Evolutionary conservation across 2,888 invertebrate genomes (phyloP), one percentile per base, ranked within the genome.

Genomic region (Acleris holmiana): DNA sequence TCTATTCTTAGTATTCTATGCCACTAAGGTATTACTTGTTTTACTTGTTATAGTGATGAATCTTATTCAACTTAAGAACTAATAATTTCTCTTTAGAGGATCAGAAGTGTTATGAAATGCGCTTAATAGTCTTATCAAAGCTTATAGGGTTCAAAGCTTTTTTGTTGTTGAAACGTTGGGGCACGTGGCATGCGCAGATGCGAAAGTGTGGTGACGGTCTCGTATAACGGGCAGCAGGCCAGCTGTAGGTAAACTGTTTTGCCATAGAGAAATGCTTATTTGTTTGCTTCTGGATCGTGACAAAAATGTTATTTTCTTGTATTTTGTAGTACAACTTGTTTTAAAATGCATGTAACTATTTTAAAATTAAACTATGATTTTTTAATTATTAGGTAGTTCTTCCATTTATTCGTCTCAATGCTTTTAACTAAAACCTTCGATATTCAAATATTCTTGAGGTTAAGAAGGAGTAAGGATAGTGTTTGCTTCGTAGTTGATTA

Each of bases 241-340:
- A 75, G 78, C 73, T 78, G 78, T 72, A 80, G 72, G 72, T 78
- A 76, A 77, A 80, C 81, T 78, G 80, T 85, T 85, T 86, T 82
- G 87, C 83, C 82, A 86, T 84, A 84, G 82, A 75, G 85, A 59
- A 85, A 81, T 74, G 89, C 91, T 91, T 90, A 76, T 84, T 87
- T 80, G 86, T 84, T 74, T 79, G 89, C 89, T 89, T 91, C 75
- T 82, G 77, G 84, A 84, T 83, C 83, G 78, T 86, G 79, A 72
- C 67, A 79, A 85, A 86, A 86, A 76, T 72, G 77, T 83, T 85
- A 80, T 77, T 84, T 85, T 73, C 77, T 80, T 82, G 74, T 79
- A 76, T 89, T 85, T 75, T 71, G 84, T 89, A 89, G 86, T 82
- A 66, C 73, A 61, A 48, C 25, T 60, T 51, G 50, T 53, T 61